Percentiles rank a stretch among this genome's conserved stretches.
Evolutionary conservation across 2,888 invertebrate genomes (phyloP).

Genomic region (Drosophila anomalata): DNA sequence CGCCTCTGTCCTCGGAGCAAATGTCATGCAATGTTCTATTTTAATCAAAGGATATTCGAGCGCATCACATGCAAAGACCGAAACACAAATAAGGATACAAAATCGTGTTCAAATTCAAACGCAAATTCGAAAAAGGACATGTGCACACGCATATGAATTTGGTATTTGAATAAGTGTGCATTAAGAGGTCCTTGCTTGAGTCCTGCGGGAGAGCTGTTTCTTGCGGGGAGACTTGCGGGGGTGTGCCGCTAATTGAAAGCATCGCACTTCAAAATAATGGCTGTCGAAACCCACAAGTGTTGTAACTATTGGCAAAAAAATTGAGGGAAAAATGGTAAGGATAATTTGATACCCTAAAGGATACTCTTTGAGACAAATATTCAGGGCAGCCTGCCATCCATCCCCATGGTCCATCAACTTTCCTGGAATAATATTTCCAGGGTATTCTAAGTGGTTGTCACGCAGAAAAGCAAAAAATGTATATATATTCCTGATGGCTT

Average conservation of each 20-base stretch:
- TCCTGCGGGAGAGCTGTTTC: conserved; percentile 8
- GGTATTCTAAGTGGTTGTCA: conserved; percentile 1
- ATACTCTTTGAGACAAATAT: not conserved
- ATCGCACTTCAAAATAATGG: conserved; percentile 36
- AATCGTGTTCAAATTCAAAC: not conserved
- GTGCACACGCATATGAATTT: conserved; percentile 4
- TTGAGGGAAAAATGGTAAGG: not conserved
- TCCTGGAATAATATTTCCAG: not conserved
- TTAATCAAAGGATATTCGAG: conserved; percentile 40
- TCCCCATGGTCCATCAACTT: not conserved
- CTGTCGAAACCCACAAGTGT: not conserved
- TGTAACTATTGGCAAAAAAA: not conserved
- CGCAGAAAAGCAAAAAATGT: not conserved
- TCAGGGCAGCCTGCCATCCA: not conserved
- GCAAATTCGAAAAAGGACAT: not conserved
- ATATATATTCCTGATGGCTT: conserved; percentile 2
- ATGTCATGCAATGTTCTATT: conserved; percentile 40
- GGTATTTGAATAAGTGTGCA: not conserved
- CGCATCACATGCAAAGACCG: conserved; percentile 18
- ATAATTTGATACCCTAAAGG: not conserved
- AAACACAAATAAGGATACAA: conserved; percentile 10
- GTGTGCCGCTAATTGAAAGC: conserved; percentile 39
- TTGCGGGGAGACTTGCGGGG: not conserved
- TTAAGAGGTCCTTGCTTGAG: conserved; percentile 4
- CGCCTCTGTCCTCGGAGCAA: conserved; percentile 8